These are phyloP conservation scores for Schizaphis graminum DNA, from an alignment of 2,888 invertebrate genomes.

Conservation along the genomic window DNA sequence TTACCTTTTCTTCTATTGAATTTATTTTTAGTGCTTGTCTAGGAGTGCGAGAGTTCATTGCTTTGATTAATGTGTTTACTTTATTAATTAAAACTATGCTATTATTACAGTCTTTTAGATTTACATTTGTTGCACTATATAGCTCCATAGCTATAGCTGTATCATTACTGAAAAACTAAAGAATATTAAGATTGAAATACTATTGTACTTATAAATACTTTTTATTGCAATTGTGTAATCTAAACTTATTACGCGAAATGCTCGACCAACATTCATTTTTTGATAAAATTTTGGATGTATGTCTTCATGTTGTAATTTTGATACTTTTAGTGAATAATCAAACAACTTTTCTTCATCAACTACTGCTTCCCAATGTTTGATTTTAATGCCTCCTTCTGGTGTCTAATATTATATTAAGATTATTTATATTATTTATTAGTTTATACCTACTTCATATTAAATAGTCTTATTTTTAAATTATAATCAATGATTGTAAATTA, in stretches of 20 bases:
- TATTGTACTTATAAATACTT: background rate
- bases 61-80: slow-evolving; percentile 2
- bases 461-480: no score
- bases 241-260: background rate
- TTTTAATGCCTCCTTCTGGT: slow-evolving; percentile 8
- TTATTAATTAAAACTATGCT: background rate
- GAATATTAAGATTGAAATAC: background rate
- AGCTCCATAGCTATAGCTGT: slow-evolving; percentile 8
- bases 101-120: background rate
- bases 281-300: slow-evolving; percentile 9
- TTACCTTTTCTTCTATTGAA: no score
- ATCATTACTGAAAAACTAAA: slow-evolving; percentile 22
- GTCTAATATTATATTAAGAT: background rate
- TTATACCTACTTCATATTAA: no score
- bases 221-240: background rate
- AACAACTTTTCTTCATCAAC: slow-evolving; percentile 6
- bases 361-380: background rate
- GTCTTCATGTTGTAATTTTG: slow-evolving; percentile 14
- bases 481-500: no score
- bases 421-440: no score
- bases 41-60: background rate
- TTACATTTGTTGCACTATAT: background rate
- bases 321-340: background rate
- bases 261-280: slow-evolving; percentile 20
- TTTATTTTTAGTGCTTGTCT: no score